A percentile compares a stretch with the other conserved stretches of the same genome.
Evolutionary conservation across 2,888 invertebrate species (phyloP).

Genomic region (Daptonema setosum): DNA sequence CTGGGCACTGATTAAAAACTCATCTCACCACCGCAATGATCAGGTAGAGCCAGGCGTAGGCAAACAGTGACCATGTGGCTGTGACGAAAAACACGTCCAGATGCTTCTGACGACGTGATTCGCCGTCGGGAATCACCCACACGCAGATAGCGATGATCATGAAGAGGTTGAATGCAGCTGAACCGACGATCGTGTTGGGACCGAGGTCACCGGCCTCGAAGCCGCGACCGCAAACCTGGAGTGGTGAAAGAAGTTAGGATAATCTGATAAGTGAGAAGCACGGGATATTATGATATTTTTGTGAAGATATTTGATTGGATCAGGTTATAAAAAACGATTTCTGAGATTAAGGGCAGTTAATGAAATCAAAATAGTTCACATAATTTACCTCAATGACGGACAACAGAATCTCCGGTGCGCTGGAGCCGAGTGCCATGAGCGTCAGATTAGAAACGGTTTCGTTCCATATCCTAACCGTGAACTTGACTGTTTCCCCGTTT

Average conservation of each 20-base stretch:
- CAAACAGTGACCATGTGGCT: conserved; percentile 91
- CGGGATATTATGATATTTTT: no score
- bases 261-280: no score
- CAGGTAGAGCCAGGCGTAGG: conserved; percentile 98
- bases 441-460: conserved; percentile 96
- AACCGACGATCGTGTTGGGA: conserved; percentile 94
- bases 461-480: conserved; percentile 93
- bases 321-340: no score
- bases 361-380: no score
- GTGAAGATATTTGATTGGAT: no score
- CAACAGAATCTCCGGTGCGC: conserved; percentile 87
- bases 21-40: no score
- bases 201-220: conserved; percentile 47
- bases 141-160: conserved; percentile 89
- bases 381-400: conserved; percentile 95
- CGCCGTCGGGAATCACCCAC: conserved; percentile 16
- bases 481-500: no score
- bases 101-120: conserved; percentile 36
- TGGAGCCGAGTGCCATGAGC: conserved; percentile 85
- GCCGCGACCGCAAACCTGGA: neutral
- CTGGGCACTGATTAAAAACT: no score
- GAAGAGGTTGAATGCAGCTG: conserved; percentile 91
- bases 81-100: conserved; percentile 88
- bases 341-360: no score
- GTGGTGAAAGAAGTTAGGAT: no score